These are phyloP conservation scores for Cyclophora punctaria DNA, from an alignment of 2,888 invertebrate species.

Conservation along the genomic window DNA sequence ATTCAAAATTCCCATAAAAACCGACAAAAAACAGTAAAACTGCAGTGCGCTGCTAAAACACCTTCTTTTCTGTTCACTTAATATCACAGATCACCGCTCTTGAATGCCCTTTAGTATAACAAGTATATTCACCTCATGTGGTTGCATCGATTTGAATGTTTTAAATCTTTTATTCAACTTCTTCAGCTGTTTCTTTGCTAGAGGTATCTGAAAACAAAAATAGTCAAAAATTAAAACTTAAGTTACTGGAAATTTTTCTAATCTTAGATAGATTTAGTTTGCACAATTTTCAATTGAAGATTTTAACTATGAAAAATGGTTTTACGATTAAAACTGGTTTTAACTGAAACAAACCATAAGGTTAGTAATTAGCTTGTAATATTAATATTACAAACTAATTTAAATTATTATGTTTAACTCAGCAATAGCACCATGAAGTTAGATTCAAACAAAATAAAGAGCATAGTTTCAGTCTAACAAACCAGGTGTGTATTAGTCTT, in stretches of 20 bases:
- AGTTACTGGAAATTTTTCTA: neutral
- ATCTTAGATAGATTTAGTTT: too few species aligned
- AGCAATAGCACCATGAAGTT: neutral
- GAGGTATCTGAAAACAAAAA: conserved; percentile 14
- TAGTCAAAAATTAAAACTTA: neutral
- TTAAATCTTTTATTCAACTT: conserved; percentile 2
- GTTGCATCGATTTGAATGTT: neutral
- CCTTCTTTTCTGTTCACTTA: too few species aligned
- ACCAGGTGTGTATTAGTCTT: neutral
- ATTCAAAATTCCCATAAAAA: too few species aligned
- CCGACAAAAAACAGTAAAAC: too few species aligned
- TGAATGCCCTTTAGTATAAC: neutral
- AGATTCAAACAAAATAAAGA: neutral
- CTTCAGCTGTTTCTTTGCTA: conserved; percentile 11
- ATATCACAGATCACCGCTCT: too few species aligned
- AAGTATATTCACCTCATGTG: conserved; percentile 13
- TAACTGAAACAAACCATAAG: too few species aligned
- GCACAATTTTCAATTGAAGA: too few species aligned
- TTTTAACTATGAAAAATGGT: too few species aligned
- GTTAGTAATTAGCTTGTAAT: too few species aligned
- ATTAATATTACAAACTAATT: too few species aligned
- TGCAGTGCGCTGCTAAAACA: too few species aligned
- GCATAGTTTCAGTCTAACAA: neutral
- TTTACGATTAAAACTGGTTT: too few species aligned
- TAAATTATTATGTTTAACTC: neutral